Evolutionary conservation across 2,888 invertebrate species (phyloP).

Genomic region (Meteorus cinctellus): DNA sequence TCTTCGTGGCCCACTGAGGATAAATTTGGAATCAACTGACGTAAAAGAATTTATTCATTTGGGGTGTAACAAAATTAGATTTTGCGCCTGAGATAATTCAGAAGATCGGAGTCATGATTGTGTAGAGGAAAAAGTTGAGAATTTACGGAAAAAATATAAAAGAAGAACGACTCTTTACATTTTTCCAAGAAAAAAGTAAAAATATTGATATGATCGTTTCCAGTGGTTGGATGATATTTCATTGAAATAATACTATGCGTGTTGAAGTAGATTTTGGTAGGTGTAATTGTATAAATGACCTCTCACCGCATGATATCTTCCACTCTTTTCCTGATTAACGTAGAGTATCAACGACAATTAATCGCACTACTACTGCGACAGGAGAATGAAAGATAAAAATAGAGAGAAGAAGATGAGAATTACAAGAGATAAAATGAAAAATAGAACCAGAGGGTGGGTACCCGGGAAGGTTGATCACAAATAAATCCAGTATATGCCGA

Average conservation of each 20-base stretch:
- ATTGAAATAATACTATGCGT: too few relatives aligned
- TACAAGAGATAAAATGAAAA: conserved; percentile 28
- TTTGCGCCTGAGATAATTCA: conserved; percentile 1
- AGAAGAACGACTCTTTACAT: too few relatives aligned
- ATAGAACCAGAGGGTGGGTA: conserved; percentile 39
- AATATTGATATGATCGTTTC: too few relatives aligned
- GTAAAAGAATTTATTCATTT: neutral
- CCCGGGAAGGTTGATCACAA: conserved; percentile 60
- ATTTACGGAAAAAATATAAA: neutral
- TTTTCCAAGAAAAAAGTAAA: too few relatives aligned
- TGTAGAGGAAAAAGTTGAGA: neutral
- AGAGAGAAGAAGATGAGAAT: conserved; percentile 37
- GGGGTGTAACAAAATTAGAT: conserved; percentile 9
- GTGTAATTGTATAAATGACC: conserved; percentile 1
- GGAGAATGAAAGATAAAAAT: neutral
- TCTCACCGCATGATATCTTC: neutral
- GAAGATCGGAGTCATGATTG: neutral
- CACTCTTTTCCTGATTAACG: conserved; percentile 2
- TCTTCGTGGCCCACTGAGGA: neutral
- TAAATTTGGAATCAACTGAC: conserved; percentile 11
- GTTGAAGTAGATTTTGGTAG: too few relatives aligned
- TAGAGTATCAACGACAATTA: neutral
- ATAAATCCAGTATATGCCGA: conserved; percentile 70
- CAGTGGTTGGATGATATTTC: too few relatives aligned
- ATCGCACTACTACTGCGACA: neutral